Evolutionary conservation across 2,888 invertebrate genomes (phyloP).

Genomic region (Drosophila niveifrons): DNA sequence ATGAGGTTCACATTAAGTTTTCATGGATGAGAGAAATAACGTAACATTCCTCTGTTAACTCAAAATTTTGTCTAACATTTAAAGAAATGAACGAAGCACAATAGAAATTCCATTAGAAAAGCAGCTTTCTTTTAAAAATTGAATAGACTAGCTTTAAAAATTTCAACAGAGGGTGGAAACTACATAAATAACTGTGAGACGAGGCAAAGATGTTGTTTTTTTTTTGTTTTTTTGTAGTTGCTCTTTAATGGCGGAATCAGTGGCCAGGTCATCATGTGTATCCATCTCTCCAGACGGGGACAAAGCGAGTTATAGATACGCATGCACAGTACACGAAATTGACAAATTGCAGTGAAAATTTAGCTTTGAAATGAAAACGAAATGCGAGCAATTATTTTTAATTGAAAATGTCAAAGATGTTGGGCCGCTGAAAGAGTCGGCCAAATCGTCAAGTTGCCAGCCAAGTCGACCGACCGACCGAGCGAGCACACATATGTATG

Average conservation of each 20-base stretch:
- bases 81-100: too few relatives aligned
- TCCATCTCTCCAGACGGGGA: slow-evolving; percentile 16
- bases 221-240: too few relatives aligned
- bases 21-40: too few relatives aligned
- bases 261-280: slow-evolving; percentile 55
- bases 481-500: slow-evolving; percentile 20
- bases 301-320: slow-evolving; percentile 30
- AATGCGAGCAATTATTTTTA: slow-evolving; percentile 82
- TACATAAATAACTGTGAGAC: neutral
- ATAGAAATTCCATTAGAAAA: too few relatives aligned
- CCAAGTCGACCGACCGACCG: slow-evolving; percentile 24
- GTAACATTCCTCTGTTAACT: too few relatives aligned
- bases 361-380: slow-evolving; percentile 68
- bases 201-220: neutral
- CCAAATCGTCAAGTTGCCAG: slow-evolving; percentile 57
- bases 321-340: slow-evolving; percentile 58
- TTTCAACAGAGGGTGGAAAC: neutral
- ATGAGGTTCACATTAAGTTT: too few relatives aligned
- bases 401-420: slow-evolving; percentile 80
- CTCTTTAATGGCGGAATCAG: slow-evolving; percentile 33
- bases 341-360: slow-evolving; percentile 75
- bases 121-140: neutral
- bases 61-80: too few relatives aligned
- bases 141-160: neutral
- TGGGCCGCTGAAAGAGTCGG: slow-evolving; percentile 59